Base-by-base conservation (phyloP, 1,140 invertebrate species). In the Lerema accius region DNA sequence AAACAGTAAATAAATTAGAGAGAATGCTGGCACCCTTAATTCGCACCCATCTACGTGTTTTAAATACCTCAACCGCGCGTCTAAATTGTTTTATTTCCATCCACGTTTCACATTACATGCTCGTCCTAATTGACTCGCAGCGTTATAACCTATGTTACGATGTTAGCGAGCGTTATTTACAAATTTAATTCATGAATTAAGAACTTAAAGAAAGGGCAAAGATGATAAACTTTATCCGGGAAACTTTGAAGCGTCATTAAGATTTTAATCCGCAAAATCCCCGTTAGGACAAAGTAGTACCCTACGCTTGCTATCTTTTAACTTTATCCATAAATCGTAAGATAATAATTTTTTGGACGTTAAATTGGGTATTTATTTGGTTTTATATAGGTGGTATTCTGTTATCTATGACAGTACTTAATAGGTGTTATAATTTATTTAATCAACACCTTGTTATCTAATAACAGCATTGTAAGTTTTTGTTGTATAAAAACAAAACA, bases 171-270 rank as follows among this genome's bases (percentile, higher is more conserved):
- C 66, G 43, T 58, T 69, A 75, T 75, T 71, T 56, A 59, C 58
- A n/a, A n/a, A n/a, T n/a, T n/a, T n/a, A 67, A 80, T 71, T 73
- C 68, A 67, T 63, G n/a, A n/a, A n/a, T n/a, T n/a, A n/a, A n/a
- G n/a, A 80, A 69, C 61, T 46, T 55, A 76, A 76, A 71, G 66
- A 82, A 69, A 73, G 71, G 69, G 72, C 73, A 76, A 77, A 78
- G 78, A 84, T 86, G 83, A 82, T 80, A 80, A 82, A 83, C 82
- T 83, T 84, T 81, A 82, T 83, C 73, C 76, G 53, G 68, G 75
- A 83, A 85, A 68, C 86, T 84, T 61, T 53, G 70, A 73, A 63
- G 61, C 71, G 78, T 83, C 85, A 89, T 89, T 85, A 89, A 89
- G 84, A 89, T 86, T 86, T 82, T 82, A 85, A 86, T 89, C 81